Percentiles rank a stretch among this genome's conserved stretches.
Evolutionary conservation across 2,888 invertebrate species (phyloP).

Genomic region (Vesta saturnalis): DNA sequence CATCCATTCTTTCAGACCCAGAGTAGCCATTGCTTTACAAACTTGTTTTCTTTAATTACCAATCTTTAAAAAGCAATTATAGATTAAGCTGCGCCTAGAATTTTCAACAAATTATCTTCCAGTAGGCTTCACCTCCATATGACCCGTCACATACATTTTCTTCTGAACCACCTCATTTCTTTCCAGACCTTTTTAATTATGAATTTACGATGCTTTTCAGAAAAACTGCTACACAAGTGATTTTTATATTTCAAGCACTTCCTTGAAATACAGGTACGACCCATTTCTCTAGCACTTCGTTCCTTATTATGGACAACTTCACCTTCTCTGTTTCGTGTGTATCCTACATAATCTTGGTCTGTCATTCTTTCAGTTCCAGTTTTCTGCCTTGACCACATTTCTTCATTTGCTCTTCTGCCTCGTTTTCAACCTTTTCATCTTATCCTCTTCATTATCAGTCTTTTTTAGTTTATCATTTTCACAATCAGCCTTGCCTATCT

Average conservation of each 20-base stretch:
- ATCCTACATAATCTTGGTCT: background rate
- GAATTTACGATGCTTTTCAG: no score
- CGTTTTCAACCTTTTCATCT: background rate
- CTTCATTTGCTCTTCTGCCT: background rate
- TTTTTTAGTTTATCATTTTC: no score
- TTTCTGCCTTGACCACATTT: background rate
- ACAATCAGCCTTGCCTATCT: no score
- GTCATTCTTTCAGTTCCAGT: background rate
- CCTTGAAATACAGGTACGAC: background rate
- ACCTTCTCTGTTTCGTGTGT: background rate
- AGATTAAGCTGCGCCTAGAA: background rate
- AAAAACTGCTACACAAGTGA: no score
- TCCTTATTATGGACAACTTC: background rate
- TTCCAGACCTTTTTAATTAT: background rate
- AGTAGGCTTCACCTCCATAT: background rate
- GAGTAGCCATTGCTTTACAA: conserved; percentile 6
- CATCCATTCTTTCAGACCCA: conserved; percentile 11
- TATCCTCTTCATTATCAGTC: no score
- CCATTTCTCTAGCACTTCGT: background rate
- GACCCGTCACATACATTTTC: background rate
- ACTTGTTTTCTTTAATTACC: conserved; percentile 3
- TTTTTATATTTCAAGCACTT: background rate
- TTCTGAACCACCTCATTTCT: conserved; percentile 1
- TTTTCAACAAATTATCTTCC: background rate
- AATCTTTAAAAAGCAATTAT: conserved; percentile 3